A percentile compares a stretch with the other conserved stretches of the same genome.
These are phyloP conservation scores for Sarcophaga carnaria DNA, from an alignment of 2,888 invertebrate species.

Conservation along the genomic window DNA sequence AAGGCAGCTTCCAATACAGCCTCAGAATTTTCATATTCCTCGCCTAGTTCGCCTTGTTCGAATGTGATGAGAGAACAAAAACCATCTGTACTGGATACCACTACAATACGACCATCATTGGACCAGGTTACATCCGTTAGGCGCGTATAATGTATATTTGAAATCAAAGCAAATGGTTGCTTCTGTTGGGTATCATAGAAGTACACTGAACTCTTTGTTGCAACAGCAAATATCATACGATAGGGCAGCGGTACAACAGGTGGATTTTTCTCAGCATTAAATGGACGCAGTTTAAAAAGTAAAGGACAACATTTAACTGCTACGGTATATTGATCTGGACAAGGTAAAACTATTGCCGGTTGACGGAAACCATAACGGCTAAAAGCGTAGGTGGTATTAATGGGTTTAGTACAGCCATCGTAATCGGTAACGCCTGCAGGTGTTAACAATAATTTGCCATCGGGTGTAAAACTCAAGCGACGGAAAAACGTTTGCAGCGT, in stretches of 20 bases:
- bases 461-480: slow-evolving; percentile 93
- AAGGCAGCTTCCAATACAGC: slow-evolving; percentile 77
- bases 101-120: slow-evolving; percentile 87
- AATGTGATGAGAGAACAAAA: slow-evolving; percentile 94
- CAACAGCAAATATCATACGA: slow-evolving; percentile 95
- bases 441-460: slow-evolving; percentile 94
- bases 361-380: slow-evolving; percentile 85
- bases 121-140: slow-evolving; percentile 95
- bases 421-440: slow-evolving; percentile 93
- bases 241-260: slow-evolving; percentile 86
- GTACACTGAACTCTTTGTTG: slow-evolving; percentile 92
- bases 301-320: slow-evolving; percentile 92
- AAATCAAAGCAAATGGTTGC: slow-evolving; percentile 89
- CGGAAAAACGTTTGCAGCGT: slow-evolving; percentile 97
- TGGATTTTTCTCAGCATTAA: slow-evolving; percentile 82
- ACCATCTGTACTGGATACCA: slow-evolving; percentile 94
- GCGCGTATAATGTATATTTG: slow-evolving; percentile 94
- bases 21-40: slow-evolving; percentile 79
- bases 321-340: slow-evolving; percentile 90
- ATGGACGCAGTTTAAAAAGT: slow-evolving; percentile 84
- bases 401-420: slow-evolving; percentile 85
- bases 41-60: slow-evolving; percentile 88
- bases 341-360: slow-evolving; percentile 90
- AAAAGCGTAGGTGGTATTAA: slow-evolving; percentile 84
- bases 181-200: slow-evolving; percentile 94